Evolutionary conservation across 2,113 vertebrate genomes (phyloP).

Genomic region (Pandion haliaetus): DNA sequence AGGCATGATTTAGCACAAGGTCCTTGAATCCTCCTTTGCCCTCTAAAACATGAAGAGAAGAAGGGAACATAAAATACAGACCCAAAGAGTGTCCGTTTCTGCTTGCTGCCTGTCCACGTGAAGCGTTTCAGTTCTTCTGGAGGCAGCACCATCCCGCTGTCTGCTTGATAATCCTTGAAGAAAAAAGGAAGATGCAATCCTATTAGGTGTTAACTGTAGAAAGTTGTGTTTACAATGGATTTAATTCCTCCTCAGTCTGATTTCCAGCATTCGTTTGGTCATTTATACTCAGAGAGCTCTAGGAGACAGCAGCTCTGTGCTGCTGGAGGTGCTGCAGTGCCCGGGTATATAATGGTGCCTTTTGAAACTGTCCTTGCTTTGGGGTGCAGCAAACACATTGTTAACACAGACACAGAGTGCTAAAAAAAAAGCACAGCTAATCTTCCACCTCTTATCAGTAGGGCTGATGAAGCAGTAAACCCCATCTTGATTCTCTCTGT

Average conservation of each 20-base stretch:
- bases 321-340: not conserved
- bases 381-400: not conserved
- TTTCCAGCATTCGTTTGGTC: not conserved
- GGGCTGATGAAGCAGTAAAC: not conserved
- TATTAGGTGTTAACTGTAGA: not conserved
- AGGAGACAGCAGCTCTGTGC: not conserved
- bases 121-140: constrained; percentile 83
- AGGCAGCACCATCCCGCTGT: constrained; percentile 82
- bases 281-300: not conserved
- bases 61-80: not conserved
- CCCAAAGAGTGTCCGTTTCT: constrained; percentile 72
- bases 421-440: not conserved
- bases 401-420: not conserved
- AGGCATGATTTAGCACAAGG: not conserved
- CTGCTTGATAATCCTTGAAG: constrained; percentile 81
- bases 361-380: not conserved
- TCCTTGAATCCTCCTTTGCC: not conserved
- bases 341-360: not conserved
- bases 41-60: not conserved
- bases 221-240: not conserved
- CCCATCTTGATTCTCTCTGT: not conserved
- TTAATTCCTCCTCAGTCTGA: not conserved
- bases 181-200: not conserved
- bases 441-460: not conserved
- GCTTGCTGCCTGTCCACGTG: constrained; percentile 76